Conservation (phyloP, 1,140 invertebrate genomes). For the Drosophila novamexicana region DNA sequence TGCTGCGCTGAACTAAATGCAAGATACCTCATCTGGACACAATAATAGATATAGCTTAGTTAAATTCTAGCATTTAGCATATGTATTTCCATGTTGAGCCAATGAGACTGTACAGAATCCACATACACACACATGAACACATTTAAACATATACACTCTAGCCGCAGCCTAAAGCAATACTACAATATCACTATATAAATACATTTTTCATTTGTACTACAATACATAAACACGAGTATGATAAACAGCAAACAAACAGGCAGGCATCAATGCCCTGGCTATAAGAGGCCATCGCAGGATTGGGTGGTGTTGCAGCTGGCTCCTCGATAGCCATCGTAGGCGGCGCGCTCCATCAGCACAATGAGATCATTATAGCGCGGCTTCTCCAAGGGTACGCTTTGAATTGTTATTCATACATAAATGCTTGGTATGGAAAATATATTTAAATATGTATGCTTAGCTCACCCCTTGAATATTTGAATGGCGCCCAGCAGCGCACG, state of each 20-base stretch:
- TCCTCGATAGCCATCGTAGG: constrained; percentile 74
- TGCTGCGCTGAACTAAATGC: constrained; percentile 49
- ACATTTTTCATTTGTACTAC: constrained; percentile 64
- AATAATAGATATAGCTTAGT: constrained; percentile 70
- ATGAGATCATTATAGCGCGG: constrained; percentile 75
- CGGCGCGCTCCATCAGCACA: constrained; percentile 69
- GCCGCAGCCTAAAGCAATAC: constrained; percentile 22
- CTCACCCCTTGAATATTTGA: constrained; percentile 89
- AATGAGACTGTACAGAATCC: constrained; percentile 66
- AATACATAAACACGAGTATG: constrained; percentile 34
- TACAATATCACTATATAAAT: constrained; percentile 28
- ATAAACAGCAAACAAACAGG: neutral
- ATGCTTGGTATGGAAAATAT: neutral
- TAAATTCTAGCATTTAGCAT: constrained; percentile 49
- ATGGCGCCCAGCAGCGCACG: constrained; percentile 90
- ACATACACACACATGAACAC: constrained; percentile 14
- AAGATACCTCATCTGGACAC: constrained; percentile 36
- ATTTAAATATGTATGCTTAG: constrained; percentile 6
- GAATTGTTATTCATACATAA: constrained; percentile 1
- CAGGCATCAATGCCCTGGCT: neutral
- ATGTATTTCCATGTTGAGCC: constrained; percentile 41
- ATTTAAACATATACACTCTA: neutral
- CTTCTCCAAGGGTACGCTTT: constrained; percentile 58
- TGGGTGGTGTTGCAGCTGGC: constrained; percentile 71
- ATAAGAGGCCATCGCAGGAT: constrained; percentile 62